Evolutionary conservation across 2,797 vertebrate genomes (phyloP).

Genomic region (Sylvia borin): DNA sequence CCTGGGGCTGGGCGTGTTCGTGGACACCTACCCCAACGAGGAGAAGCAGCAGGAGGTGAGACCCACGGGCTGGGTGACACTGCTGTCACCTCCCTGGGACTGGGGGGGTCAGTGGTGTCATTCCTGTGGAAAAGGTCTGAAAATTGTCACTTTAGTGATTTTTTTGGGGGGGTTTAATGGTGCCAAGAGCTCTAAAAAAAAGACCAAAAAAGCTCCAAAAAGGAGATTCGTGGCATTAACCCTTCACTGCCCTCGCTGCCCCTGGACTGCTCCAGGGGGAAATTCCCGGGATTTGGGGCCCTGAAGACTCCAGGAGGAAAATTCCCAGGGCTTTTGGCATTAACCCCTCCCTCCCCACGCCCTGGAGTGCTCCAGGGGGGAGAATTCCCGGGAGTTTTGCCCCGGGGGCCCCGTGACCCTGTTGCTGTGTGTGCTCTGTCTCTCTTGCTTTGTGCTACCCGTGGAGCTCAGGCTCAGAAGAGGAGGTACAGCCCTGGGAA

Average conservation of each 20-base stretch:
- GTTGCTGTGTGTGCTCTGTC: constrained; percentile 70
- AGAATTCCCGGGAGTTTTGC: not conserved
- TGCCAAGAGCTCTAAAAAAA: too few relatives aligned
- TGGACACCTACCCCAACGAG: constrained; percentile 97
- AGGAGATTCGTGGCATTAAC: not conserved
- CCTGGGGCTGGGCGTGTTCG: constrained; percentile 92
- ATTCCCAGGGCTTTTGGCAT: too few relatives aligned
- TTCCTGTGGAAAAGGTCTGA: too few relatives aligned
- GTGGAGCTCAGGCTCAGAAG: constrained; percentile 90
- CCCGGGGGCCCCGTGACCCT: constrained; percentile 25
- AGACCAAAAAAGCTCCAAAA: not conserved
- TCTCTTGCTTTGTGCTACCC: constrained; percentile 64
- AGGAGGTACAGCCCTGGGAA: constrained; percentile 93
- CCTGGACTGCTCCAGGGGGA: too few relatives aligned
- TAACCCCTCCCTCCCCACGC: too few relatives aligned
- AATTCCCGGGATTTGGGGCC: too few relatives aligned
- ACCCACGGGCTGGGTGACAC: not conserved
- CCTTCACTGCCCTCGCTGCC: too few relatives aligned
- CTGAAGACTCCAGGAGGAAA: too few relatives aligned
- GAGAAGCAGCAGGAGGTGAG: constrained; percentile 95
- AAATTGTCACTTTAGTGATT: too few relatives aligned
- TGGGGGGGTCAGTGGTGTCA: too few relatives aligned
- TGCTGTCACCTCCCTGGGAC: not conserved
- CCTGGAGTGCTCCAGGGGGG: not conserved
- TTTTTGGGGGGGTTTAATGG: too few relatives aligned